phyloP scores from a whole-genome alignment of 2,888 invertebrate genomes.

The Nephrotoma guestfalica region DNA sequence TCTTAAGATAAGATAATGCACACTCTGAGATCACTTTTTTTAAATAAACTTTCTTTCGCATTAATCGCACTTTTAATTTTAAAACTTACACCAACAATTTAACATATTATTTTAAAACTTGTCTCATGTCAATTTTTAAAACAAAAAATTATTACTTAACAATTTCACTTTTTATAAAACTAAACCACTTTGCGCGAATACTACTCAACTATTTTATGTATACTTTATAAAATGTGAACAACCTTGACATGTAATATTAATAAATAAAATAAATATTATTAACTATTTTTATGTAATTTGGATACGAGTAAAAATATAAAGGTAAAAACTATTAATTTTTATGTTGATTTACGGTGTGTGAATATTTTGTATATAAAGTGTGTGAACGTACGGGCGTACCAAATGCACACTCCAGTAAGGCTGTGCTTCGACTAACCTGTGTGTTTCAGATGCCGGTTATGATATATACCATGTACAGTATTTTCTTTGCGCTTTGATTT shows the following conservation, averaged over 20 bases:
- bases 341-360: neutral
- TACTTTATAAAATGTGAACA: neutral
- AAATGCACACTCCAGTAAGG: conserved; percentile 33
- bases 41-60: neutral
- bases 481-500: neutral
- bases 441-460: conserved; percentile 2
- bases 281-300: neutral
- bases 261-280: neutral
- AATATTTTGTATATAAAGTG: neutral
- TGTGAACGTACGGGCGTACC: neutral
- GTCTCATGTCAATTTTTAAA: neutral
- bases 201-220: neutral
- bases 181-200: neutral
- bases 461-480: neutral
- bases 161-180: neutral
- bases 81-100: neutral
- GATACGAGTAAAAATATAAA: neutral
- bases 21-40: neutral
- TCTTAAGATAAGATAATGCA: neutral
- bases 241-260: neutral
- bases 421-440: conserved; percentile 31
- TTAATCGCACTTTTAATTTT: neutral
- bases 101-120: neutral
- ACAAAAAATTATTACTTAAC: neutral
- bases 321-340: neutral